Evolutionary conservation across 2,797 vertebrate genomes (phyloP).

Genomic region (Ambastaia sidthimunki): DNA sequence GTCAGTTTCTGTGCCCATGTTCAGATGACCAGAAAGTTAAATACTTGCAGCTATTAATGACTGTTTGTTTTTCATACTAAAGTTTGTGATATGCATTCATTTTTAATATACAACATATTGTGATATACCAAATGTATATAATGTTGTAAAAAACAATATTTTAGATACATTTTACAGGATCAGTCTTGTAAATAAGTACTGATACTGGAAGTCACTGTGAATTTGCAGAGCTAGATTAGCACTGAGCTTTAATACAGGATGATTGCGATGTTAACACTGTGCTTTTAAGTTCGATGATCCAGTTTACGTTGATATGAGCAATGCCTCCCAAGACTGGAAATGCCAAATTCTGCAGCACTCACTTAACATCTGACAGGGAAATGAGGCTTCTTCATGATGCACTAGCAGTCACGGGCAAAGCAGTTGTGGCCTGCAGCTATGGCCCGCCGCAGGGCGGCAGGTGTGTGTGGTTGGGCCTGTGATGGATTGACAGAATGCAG

Average conservation of each 20-base stretch:
- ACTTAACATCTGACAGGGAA: slow-evolving; percentile 41
- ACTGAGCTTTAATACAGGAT: background rate
- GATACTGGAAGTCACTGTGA: slow-evolving; percentile 5
- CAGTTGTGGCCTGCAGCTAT: slow-evolving; percentile 60
- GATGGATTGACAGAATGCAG: slow-evolving; percentile 45
- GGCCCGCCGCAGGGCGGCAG: slow-evolving; percentile 75
- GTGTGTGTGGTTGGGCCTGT: slow-evolving; percentile 73
- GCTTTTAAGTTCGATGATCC: slow-evolving; percentile 21
- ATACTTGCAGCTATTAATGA: no score
- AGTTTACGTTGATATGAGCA: background rate
- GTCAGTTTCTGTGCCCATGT: no score
- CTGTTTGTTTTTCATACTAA: no score
- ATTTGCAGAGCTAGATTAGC: background rate
- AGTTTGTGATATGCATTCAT: no score
- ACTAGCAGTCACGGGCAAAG: slow-evolving; percentile 16
- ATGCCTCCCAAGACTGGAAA: slow-evolving; percentile 22
- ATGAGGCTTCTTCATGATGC: slow-evolving; percentile 16
- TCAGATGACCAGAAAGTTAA: no score
- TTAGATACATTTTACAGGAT: background rate
- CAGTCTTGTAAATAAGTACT: background rate
- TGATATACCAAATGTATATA: no score
- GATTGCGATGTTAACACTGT: background rate
- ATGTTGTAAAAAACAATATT: no score
- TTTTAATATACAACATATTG: no score
- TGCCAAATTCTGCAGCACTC: slow-evolving; percentile 18